Percentiles rank a stretch among this genome's conserved stretches.
phyloP scores from a whole-genome alignment of 2,888 invertebrate genomes.

The Stegophylla sp. region DNA sequence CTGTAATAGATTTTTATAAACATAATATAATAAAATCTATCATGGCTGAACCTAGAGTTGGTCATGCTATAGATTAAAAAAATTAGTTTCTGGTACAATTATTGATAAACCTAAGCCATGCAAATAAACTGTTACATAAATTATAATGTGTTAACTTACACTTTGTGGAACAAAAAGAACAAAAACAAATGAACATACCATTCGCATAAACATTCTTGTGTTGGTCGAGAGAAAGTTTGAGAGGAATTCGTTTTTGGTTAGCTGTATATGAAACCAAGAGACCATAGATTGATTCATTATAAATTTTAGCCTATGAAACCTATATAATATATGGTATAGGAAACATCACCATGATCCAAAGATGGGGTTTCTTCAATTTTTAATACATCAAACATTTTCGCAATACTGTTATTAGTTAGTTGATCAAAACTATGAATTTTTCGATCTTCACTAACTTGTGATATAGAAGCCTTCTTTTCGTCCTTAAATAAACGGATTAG shows the following conservation, averaged over 20 bases:
- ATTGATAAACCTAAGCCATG: too few species aligned
- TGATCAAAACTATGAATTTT: constrained; percentile 22
- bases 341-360: constrained; percentile 53
- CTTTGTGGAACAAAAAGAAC: too few species aligned
- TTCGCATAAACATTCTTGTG: constrained; percentile 68
- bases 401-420: background rate
- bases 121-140: too few species aligned
- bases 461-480: constrained; percentile 13
- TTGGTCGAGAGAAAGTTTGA: constrained; percentile 71
- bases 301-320: constrained; percentile 89
- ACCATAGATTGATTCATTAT: constrained; percentile 89
- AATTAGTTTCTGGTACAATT: too few species aligned
- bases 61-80: too few species aligned
- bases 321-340: constrained; percentile 74
- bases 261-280: constrained; percentile 70
- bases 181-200: too few species aligned
- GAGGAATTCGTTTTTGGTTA: constrained; percentile 64
- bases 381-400: constrained; percentile 47
- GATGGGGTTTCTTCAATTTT: constrained; percentile 16
- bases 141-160: too few species aligned
- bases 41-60: too few species aligned
- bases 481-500: background rate
- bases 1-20: too few species aligned
- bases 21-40: too few species aligned
- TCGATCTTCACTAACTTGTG: constrained; percentile 20